Percentiles rank a stretch among this genome's conserved stretches.
Conservation (phyloP, 2,113 vertebrate species). For the Rhinoderma darwinii region DNA sequence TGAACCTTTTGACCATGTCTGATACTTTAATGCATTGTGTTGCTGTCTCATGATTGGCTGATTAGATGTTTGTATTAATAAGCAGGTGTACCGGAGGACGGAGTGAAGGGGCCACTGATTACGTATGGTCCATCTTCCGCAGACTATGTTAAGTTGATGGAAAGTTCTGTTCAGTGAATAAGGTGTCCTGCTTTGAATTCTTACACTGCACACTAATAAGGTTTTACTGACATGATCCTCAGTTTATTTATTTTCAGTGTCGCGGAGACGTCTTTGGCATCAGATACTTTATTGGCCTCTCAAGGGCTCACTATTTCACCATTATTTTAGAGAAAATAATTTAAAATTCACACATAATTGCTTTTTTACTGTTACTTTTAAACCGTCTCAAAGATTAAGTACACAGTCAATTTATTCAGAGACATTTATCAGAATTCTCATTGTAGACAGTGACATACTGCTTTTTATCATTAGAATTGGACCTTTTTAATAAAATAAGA, state of each 20-base stretch:
- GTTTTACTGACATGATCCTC: neutral
- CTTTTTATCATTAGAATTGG: neutral
- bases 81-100: neutral
- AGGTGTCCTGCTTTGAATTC: neutral
- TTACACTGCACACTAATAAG: neutral
- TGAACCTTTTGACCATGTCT: too few species aligned
- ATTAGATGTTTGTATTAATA: neutral
- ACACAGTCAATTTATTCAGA: conserved; percentile 2
- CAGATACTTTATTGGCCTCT: conserved; percentile 15
- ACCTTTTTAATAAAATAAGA: neutral
- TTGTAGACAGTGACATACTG: neutral
- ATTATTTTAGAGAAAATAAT: conserved; percentile 23
- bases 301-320: conserved; percentile 31
- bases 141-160: neutral
- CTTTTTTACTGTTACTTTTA: conserved; percentile 18
- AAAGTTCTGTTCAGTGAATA: neutral
- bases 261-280: neutral
- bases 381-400: neutral
- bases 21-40: too few species aligned
- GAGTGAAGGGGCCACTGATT: neutral
- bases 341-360: conserved; percentile 22
- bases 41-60: neutral
- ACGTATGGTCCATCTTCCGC: neutral
- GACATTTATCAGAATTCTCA: too few species aligned
- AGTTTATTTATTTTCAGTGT: neutral